These are phyloP conservation scores for Lepidurus packardi DNA, from an alignment of 1,140 invertebrate genomes.

Conservation along the genomic window DNA sequence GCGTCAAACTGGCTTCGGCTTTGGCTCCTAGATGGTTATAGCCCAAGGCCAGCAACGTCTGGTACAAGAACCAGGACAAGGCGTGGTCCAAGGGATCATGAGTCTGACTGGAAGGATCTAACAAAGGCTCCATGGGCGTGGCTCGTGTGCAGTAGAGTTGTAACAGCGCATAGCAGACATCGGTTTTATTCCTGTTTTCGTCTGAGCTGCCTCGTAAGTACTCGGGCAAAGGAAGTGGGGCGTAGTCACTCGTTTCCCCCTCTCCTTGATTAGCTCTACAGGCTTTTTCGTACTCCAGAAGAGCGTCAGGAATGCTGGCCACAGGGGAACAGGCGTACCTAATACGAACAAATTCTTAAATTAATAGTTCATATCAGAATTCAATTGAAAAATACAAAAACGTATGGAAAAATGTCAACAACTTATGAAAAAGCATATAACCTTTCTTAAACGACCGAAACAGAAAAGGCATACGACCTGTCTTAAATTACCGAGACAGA, in stretches of 20 bases:
- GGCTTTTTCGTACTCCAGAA: conserved; percentile 61
- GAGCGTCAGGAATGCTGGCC: conserved; percentile 59
- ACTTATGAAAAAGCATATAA: no score
- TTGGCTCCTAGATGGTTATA: conserved; percentile 61
- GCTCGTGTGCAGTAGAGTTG: conserved; percentile 61
- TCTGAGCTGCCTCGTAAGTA: conserved; percentile 45
- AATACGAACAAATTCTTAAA: conserved; percentile 28
- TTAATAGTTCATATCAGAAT: no score
- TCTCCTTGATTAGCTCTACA: conserved; percentile 48
- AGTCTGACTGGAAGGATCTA: conserved; percentile 71
- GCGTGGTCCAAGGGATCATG: conserved; percentile 74
- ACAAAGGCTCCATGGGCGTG: conserved; percentile 59
- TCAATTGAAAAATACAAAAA: no score
- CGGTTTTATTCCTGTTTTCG: conserved; percentile 44
- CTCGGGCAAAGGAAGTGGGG: conserved; percentile 50
- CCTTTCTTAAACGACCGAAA: no score
- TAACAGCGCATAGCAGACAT: conserved; percentile 78
- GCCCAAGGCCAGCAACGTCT: conserved; percentile 62
- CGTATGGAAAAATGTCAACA: no score
- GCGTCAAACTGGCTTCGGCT: conserved; percentile 55
- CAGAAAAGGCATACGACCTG: no score
- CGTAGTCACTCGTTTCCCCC: conserved; percentile 46
- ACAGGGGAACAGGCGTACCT: conserved; percentile 61
- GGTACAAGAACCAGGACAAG: conserved; percentile 48
- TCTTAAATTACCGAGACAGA: no score